phyloP scores from a whole-genome alignment of 2,888 invertebrate genomes.

The Eupithecia centaureata region DNA sequence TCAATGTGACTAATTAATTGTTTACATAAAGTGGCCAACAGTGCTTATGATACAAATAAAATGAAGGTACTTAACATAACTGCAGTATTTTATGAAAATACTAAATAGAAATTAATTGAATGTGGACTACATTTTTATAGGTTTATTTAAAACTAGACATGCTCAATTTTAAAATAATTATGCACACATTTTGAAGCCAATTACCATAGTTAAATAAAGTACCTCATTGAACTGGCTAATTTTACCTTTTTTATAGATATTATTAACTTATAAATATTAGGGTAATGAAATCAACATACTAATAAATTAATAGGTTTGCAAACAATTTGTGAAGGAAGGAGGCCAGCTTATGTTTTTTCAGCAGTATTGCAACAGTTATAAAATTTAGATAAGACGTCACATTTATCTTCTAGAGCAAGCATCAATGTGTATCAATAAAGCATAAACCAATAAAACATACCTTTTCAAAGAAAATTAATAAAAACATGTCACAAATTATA shows the following conservation, averaged over 20 bases:
- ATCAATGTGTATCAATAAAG: constrained; percentile 68
- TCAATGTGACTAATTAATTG: background rate
- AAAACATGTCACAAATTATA: constrained; percentile 81
- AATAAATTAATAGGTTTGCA: constrained; percentile 85
- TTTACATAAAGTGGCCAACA: background rate
- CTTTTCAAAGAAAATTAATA: constrained; percentile 81
- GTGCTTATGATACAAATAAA: background rate
- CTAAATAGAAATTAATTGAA: background rate
- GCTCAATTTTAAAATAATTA: background rate
- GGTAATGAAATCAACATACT: constrained; percentile 44
- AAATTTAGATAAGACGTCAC: constrained; percentile 64
- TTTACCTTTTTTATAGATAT: background rate
- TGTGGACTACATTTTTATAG: background rate
- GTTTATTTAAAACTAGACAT: background rate
- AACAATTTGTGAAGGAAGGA: constrained; percentile 93
- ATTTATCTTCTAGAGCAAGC: constrained; percentile 71
- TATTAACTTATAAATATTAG: constrained; percentile 11
- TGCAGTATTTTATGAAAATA: background rate
- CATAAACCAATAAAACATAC: constrained; percentile 82
- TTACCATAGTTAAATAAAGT: background rate
- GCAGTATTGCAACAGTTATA: constrained; percentile 53
- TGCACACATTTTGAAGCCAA: constrained; percentile 12
- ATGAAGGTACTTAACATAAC: background rate
- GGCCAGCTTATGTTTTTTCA: constrained; percentile 85
- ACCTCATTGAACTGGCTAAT: constrained; percentile 4